phyloP scores from a whole-genome alignment of 2,888 invertebrate genomes.

The Napeogenes sylphis region DNA sequence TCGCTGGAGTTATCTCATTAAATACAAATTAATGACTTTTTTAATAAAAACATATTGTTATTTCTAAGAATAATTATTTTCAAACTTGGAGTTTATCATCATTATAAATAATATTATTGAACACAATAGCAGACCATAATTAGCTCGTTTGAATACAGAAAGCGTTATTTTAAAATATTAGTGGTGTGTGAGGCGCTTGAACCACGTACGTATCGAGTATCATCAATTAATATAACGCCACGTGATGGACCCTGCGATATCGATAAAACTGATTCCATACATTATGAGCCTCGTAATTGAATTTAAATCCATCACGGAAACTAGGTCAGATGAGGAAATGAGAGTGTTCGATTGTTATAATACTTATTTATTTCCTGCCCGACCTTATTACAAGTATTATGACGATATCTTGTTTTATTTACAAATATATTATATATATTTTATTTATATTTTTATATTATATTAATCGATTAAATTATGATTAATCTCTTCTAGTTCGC shows the following conservation, averaged over 20 bases:
- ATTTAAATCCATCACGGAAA: conserved; percentile 25
- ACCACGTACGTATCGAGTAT: conserved; percentile 21
- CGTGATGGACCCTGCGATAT: conserved; percentile 17
- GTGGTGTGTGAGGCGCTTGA: conserved; percentile 24
- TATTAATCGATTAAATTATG: neutral
- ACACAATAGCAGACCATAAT: conserved; percentile 6
- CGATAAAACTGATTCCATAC: conserved; percentile 25
- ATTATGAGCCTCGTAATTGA: conserved; percentile 28
- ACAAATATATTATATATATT: too few species aligned
- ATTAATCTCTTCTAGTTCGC: conserved; percentile 83
- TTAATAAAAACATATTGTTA: too few species aligned
- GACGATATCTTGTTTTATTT: too few species aligned
- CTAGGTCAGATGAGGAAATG: conserved; percentile 17
- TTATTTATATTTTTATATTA: neutral
- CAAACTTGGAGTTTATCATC: neutral
- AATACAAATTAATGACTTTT: too few species aligned
- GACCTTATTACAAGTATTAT: too few species aligned
- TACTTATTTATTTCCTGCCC: conserved; percentile 3
- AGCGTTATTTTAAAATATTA: conserved; percentile 23
- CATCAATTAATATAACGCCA: conserved; percentile 31
- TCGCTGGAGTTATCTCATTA: too few species aligned
- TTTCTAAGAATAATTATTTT: too few species aligned
- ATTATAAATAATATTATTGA: neutral
- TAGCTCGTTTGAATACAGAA: conserved; percentile 8
- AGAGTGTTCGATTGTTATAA: neutral